Conservation (phyloP, 2,888 invertebrate species). For the Periphyllus acericola region DNA sequence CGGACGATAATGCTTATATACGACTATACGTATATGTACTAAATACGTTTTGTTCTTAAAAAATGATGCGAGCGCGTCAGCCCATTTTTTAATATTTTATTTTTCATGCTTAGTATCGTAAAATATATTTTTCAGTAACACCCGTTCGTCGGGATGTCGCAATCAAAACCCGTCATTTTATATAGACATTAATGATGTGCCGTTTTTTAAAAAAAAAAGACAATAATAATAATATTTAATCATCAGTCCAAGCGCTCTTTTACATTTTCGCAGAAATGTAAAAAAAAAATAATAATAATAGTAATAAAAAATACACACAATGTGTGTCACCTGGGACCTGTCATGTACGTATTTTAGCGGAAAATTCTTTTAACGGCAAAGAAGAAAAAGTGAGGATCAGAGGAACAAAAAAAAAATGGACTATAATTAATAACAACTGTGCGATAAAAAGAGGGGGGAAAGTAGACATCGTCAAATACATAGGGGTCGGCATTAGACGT, state of each 20-base stretch:
- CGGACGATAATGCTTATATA: background rate
- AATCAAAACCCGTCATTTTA: slow-evolving; percentile 19
- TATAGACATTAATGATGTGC: slow-evolving; percentile 18
- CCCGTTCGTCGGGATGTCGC: background rate
- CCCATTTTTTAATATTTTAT: background rate
- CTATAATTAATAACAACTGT: slow-evolving; percentile 40
- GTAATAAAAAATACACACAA: slow-evolving; percentile 20
- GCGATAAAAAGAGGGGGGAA: slow-evolving; percentile 31
- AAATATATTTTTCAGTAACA: background rate
- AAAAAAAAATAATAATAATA: slow-evolving; percentile 26
- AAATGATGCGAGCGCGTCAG: background rate
- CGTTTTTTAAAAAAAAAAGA: background rate
- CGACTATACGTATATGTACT: background rate
- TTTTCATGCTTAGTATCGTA: background rate
- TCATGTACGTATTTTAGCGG: slow-evolving; percentile 14
- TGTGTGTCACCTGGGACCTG: slow-evolving; percentile 51
- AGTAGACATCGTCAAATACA: slow-evolving; percentile 21
- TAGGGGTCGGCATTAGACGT: background rate
- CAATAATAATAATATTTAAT: slow-evolving; percentile 37
- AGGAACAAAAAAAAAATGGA: slow-evolving; percentile 40
- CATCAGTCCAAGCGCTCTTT: slow-evolving; percentile 16
- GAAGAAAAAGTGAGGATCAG: slow-evolving; percentile 48
- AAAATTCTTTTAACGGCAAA: slow-evolving; percentile 28
- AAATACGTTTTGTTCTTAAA: background rate
- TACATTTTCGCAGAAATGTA: slow-evolving; percentile 17